Conservation (phyloP, 2,113 vertebrate species). For the Polypterus bichir region DNA sequence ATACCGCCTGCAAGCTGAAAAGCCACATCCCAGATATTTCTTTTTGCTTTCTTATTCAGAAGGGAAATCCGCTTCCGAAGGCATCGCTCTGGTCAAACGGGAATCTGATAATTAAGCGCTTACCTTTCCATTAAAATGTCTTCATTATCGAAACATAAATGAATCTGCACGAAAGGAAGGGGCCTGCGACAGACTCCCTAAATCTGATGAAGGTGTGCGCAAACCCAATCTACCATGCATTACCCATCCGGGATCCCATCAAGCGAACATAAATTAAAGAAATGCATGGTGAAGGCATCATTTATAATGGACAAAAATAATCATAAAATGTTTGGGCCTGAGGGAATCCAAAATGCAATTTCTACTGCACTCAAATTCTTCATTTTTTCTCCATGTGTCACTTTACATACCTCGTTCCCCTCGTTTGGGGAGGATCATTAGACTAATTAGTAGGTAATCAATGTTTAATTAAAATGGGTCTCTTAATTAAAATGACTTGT, state of each 20-base stretch:
- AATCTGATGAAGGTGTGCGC: conserved; percentile 47
- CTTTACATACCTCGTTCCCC: conserved; percentile 32
- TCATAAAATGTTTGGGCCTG: conserved; percentile 40
- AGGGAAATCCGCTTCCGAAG: no score
- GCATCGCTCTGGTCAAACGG: no score
- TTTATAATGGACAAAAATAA: conserved; percentile 50
- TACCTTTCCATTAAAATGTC: conserved; percentile 21
- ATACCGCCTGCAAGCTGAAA: no score
- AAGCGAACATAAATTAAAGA: conserved; percentile 50
- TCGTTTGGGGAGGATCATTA: conserved; percentile 69
- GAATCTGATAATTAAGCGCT: neutral
- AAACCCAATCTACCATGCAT: conserved; percentile 40
- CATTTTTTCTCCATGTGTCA: conserved; percentile 38
- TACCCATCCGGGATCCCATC: conserved; percentile 44
- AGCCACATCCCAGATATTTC: no score
- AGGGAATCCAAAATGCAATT: conserved; percentile 42
- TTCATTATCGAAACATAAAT: conserved; percentile 25
- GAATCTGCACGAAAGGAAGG: conserved; percentile 24
- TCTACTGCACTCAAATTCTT: conserved; percentile 41
- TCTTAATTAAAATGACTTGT: conserved; percentile 66
- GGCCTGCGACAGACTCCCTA: conserved; percentile 37
- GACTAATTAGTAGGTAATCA: conserved; percentile 79
- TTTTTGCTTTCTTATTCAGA: no score
- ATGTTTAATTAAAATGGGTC: conserved; percentile 81
- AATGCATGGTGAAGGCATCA: conserved; percentile 46